phyloP scores from a whole-genome alignment of 1,140 invertebrate genomes.

The Drosophila cardini region DNA sequence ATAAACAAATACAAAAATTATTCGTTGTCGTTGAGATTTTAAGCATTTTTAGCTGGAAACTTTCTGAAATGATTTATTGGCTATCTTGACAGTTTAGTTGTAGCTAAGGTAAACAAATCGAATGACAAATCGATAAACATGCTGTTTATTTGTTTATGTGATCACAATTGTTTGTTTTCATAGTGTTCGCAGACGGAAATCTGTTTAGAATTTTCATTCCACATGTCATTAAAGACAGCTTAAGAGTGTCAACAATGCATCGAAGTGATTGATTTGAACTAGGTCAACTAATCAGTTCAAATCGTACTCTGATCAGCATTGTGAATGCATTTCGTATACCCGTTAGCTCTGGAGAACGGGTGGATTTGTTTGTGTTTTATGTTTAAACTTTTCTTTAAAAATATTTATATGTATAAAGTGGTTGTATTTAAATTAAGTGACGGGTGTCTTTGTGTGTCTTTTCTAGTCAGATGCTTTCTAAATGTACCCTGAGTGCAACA shows the following conservation, averaged over 20 bases:
- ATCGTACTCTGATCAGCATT: not conserved
- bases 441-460: too few relatives aligned
- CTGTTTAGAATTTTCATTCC: constrained; percentile 10
- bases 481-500: too few relatives aligned
- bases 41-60: not conserved
- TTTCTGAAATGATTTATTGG: constrained; percentile 5
- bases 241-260: constrained; percentile 14
- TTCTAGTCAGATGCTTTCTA: too few relatives aligned
- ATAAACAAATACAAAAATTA: constrained; percentile 21
- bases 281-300: not conserved
- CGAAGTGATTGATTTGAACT: constrained; percentile 12
- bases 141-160: constrained; percentile 13
- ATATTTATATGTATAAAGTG: too few relatives aligned
- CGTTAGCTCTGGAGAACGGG: too few relatives aligned
- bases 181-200: constrained; percentile 11
- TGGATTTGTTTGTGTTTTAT: too few relatives aligned
- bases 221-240: constrained; percentile 14
- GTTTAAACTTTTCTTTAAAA: too few relatives aligned
- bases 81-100: not conserved
- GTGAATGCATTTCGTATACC: not conserved
- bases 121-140: constrained; percentile 4
- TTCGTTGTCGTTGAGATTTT: not conserved
- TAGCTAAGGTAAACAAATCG: not conserved
- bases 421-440: too few relatives aligned
- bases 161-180: not conserved